Conservation (phyloP, 2,888 invertebrate species). For the Dermolepida albohirtum region DNA sequence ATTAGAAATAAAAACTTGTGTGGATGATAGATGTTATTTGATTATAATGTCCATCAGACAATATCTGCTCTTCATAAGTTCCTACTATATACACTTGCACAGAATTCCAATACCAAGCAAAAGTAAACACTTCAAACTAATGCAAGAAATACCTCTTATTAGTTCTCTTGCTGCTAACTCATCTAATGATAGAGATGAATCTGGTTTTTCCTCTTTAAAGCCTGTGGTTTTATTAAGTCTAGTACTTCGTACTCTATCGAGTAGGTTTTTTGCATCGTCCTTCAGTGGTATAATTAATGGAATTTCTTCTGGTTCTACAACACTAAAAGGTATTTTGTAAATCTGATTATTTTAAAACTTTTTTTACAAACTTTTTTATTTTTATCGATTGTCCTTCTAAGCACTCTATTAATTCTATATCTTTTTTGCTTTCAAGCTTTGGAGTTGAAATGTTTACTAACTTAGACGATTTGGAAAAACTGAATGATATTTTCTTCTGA, state of each 20-base stretch:
- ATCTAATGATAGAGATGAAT: slow-evolving; percentile 69
- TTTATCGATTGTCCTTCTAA: slow-evolving; percentile 82
- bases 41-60: too few relatives aligned
- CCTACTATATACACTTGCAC: too few relatives aligned
- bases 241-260: slow-evolving; percentile 65
- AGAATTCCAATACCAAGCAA: too few relatives aligned
- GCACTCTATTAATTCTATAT: slow-evolving; percentile 79
- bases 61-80: too few relatives aligned
- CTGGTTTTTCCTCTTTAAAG: slow-evolving; percentile 56
- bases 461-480: slow-evolving; percentile 78
- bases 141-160: slow-evolving; percentile 66
- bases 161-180: slow-evolving; percentile 82
- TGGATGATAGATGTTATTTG: too few relatives aligned
- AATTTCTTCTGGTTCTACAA: slow-evolving; percentile 67
- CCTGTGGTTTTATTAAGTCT: slow-evolving; percentile 49
- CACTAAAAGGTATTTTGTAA: slow-evolving; percentile 63
- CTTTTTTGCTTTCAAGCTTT: slow-evolving; percentile 67
- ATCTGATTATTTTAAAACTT: slow-evolving; percentile 29
- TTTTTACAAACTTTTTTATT: slow-evolving; percentile 74
- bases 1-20: too few relatives aligned
- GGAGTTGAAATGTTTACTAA: slow-evolving; percentile 65
- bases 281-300: slow-evolving; percentile 77
- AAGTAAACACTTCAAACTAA: not conserved
- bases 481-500: slow-evolving; percentile 82
- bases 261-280: slow-evolving; percentile 65